Percentiles rank a stretch among this genome's conserved stretches.
These are phyloP conservation scores for Margarornis squamiger DNA, from an alignment of 2,797 vertebrate species.

Conservation along the genomic window DNA sequence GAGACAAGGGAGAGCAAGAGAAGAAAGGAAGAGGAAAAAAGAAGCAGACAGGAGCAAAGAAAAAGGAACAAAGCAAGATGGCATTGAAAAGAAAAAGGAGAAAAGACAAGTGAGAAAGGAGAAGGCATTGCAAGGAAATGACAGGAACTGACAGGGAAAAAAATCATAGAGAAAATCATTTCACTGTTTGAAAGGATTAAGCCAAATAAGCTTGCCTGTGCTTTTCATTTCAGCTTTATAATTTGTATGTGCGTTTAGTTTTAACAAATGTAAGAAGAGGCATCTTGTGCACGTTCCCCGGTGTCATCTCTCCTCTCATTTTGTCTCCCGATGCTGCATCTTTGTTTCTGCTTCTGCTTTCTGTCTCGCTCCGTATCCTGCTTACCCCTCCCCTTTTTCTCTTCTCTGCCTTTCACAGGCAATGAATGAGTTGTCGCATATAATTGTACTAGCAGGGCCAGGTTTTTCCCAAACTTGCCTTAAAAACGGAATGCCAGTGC, in stretches of 20 bases:
- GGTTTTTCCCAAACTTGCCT: not conserved
- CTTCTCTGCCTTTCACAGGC: constrained; percentile 19
- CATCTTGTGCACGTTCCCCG: not conserved
- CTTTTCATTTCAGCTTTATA: constrained; percentile 25
- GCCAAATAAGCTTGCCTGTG: not conserved
- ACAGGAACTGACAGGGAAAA: constrained; percentile 9
- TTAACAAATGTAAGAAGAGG: constrained; percentile 9
- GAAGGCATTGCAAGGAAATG: not conserved
- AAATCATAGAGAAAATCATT: constrained; percentile 10
- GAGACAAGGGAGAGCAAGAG: constrained; percentile 9
- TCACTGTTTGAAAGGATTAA: constrained; percentile 14
- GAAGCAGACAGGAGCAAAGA: constrained; percentile 14
- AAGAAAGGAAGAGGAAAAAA: constrained; percentile 43
- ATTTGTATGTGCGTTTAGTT: not conserved
- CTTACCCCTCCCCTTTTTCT: constrained; percentile 19
- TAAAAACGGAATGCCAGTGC: not conserved
- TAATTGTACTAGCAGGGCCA: not conserved
- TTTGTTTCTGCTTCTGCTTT: constrained; percentile 59
- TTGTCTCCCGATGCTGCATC: constrained; percentile 25
- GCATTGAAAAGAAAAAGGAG: constrained; percentile 18
- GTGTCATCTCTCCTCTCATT: constrained; percentile 16
- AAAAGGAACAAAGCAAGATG: constrained; percentile 37
- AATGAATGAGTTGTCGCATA: constrained; percentile 16
- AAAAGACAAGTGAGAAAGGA: constrained; percentile 15
- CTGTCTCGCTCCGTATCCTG: not conserved